Base-by-base conservation (phyloP, 1,140 invertebrate species). In the Lepidurus packardi region DNA sequence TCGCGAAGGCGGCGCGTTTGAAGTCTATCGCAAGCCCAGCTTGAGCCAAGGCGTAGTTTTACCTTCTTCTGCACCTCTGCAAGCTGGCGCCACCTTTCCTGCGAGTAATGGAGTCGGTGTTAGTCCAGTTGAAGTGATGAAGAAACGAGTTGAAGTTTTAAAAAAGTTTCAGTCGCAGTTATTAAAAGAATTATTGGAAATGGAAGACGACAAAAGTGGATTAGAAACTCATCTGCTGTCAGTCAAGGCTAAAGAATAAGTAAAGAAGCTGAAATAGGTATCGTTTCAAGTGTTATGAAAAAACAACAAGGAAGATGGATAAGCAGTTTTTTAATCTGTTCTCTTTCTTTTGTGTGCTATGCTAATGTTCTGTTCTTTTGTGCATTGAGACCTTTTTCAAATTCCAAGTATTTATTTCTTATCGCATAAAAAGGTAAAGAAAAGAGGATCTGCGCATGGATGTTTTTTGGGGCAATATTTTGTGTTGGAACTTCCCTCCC, bases 351-450 rank as follows among this genome's bases (percentile, higher is more conserved):
- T 16, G 53, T 65, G 53, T 65, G 53, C 53, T 65, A 65, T 13
- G 53, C 53, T 65, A 65, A 13, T 65, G 53, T 65, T 65, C 4
- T 13, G 16, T 65, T 65, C 53, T 65, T 13, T 65, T 65, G 53
- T 65, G 7, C 1, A 21, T 13, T 65, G 16, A 65, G 6, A 21
- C 21, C 6, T 65, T 65, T 65, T 65, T 16, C 4, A 21, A 65
- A 65, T n/a, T 65, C 53, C 13, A 65, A 65, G 53, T 65, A 65
- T 65, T 65, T 65, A 65, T 65, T 65, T 65, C 53, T 65, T 65
- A 16, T 65, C 16, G 53, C 53, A 21, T 65, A 65, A 65, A 9
- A 16, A 21, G 21, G 6, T 65, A 65, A 13, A 16, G 3, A 65
- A 21, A 65, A 21, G n/a, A 13, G 53, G 53, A 65, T 65, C 53